These are phyloP conservation scores for Drosophila tani DNA, from an alignment of 1,140 invertebrate species.

Conservation along the genomic window DNA sequence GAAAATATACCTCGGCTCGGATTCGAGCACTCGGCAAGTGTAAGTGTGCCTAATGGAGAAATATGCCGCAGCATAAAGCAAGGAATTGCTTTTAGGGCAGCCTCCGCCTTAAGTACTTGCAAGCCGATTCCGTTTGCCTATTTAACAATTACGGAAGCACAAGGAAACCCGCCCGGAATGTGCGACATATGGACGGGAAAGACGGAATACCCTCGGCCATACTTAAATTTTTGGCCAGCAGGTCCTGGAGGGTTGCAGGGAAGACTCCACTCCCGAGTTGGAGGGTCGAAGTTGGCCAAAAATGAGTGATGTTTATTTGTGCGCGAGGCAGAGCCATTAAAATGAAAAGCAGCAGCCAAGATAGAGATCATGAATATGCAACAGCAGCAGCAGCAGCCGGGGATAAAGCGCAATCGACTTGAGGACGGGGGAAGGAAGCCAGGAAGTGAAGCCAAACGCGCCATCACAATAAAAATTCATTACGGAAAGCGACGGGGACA, in stretches of 20 bases:
- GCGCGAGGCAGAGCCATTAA: constrained; percentile 56
- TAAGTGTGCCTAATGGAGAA: constrained; percentile 57
- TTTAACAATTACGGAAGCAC: constrained; percentile 49
- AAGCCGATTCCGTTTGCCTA: constrained; percentile 56
- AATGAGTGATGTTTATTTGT: constrained; percentile 76
- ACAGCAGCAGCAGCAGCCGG: constrained; percentile 49
- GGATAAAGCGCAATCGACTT: constrained; percentile 14
- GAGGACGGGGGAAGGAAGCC: constrained; percentile 4
- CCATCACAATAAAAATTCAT: constrained; percentile 83
- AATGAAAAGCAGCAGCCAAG: constrained; percentile 50
- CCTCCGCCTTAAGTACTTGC: constrained; percentile 44
- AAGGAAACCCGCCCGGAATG: constrained; percentile 6
- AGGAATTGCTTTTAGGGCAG: constrained; percentile 54
- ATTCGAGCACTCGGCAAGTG: constrained; percentile 23
- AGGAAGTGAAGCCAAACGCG: constrained; percentile 75
- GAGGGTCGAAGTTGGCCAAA: constrained; percentile 46
- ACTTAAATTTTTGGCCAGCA: constrained; percentile 51
- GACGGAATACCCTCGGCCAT: constrained; percentile 31
- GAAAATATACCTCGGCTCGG: constrained; percentile 14
- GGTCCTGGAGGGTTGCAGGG: not conserved
- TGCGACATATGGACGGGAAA: constrained; percentile 57
- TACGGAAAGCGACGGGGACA: constrained; percentile 61
- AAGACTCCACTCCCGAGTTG: not conserved
- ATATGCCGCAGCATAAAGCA: constrained; percentile 53
- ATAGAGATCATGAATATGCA: constrained; percentile 77